Base-by-base conservation (phyloP, 2,113 vertebrate genomes). In the Amazona vittata region DNA sequence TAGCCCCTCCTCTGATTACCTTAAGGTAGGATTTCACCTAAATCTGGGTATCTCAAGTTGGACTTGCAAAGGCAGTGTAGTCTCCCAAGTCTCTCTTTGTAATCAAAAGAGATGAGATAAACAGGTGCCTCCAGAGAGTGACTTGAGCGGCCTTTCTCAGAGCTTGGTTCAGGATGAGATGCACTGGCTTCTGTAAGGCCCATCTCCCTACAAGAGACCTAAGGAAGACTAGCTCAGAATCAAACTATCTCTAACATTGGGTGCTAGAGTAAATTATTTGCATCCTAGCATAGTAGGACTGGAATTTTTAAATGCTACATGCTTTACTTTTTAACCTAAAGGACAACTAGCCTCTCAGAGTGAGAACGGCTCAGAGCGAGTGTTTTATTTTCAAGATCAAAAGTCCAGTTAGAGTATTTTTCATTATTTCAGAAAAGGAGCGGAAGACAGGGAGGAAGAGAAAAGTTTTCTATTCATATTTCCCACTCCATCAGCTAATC, bases 1-100 rank as follows among this genome's bases (percentile, higher is more conserved):
- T 0, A 2, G 25, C 46, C 21, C 7, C 4, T 82, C 5, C 5
- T 71, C 25, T 0, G 0, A 21, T 49, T 44, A 41, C 11, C 17
- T 78, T 57, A n/a, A 37, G 22, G 24, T 16, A 11, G 14, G 18
- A 52, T 44, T 11, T 49, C 50, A 67, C 8, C 52, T 47, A 71
- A n/a, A 46, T 15, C 25, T 67, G 29, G 5, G 4, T 35, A 31
- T 12, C 28, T 90, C 31, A 59, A 16, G 13, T 4, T 39, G 0
- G 26, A 35, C 20, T 71, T 94, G 17, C 22, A 43, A 26, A 55
- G 18, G 16, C 22, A 44, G 7, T 2, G 7, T 22, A 37, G 14
- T 9, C 18, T 77, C 44, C 59, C 44, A 69, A 50, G 10, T 13
- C 20, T 70, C 35, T 50, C 41, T 47, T 44, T 5, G 3, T 4